Conservation (phyloP, 2,797 vertebrate genomes). For the Chromobotia macracanthus region DNA sequence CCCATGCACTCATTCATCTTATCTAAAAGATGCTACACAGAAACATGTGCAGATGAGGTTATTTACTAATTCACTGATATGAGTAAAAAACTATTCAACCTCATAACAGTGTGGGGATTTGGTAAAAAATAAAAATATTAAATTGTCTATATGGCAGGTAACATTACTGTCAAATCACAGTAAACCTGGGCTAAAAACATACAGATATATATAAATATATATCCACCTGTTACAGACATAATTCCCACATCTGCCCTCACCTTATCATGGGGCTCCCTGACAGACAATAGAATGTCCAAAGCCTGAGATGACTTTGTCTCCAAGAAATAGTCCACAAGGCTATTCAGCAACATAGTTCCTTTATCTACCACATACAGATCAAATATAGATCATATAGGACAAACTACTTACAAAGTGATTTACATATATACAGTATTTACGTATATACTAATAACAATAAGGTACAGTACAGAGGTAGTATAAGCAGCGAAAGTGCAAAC, state of each 20-base stretch:
- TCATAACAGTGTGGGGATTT: too few relatives aligned
- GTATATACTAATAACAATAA: too few relatives aligned
- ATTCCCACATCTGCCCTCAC: conserved; percentile 65
- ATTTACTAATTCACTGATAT: background rate
- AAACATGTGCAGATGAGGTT: background rate
- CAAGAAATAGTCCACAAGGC: conserved; percentile 86
- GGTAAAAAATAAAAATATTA: too few relatives aligned
- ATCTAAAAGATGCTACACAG: conserved; percentile 87
- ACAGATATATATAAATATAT: too few relatives aligned
- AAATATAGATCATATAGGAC: too few relatives aligned
- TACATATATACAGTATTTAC: background rate
- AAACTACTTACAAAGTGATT: background rate
- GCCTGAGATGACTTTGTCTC: conserved; percentile 83
- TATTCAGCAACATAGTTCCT: conserved; percentile 83
- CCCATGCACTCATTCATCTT: conserved; percentile 92
- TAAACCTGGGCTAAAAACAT: too few relatives aligned
- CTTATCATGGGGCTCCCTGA: conserved; percentile 90
- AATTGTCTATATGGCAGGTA: too few relatives aligned
- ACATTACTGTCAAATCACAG: too few relatives aligned
- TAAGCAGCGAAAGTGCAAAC: conserved; percentile 1
- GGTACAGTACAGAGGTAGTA: conserved; percentile 57
- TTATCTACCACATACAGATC: conserved; percentile 75
- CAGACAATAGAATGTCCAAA: conserved; percentile 81
- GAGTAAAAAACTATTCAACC: too few relatives aligned
- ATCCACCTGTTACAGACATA: too few relatives aligned